A percentile compares a stretch with the other conserved stretches of the same genome.
Conservation (phyloP, 2,888 invertebrate species). For the Liodrosophila aerea region DNA sequence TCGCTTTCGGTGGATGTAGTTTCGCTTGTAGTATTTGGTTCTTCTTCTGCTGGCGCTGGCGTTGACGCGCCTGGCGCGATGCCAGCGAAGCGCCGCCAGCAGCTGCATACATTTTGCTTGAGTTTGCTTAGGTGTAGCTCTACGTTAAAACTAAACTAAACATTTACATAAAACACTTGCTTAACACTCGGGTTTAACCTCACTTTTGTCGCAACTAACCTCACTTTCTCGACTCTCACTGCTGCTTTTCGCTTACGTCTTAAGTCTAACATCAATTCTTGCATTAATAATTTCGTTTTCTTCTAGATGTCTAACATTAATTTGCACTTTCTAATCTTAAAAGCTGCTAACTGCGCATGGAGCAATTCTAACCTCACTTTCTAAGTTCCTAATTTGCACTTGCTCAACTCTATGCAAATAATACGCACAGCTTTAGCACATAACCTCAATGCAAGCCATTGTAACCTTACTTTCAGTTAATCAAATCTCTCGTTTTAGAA, state of each 20-base stretch:
- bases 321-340: neutral
- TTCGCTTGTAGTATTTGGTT: constrained; percentile 83
- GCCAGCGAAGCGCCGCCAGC: constrained; percentile 94
- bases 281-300: neutral
- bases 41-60: constrained; percentile 84
- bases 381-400: neutral
- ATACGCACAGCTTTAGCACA: constrained; percentile 4
- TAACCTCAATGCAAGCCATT: neutral
- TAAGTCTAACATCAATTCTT: neutral
- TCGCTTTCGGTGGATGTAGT: constrained; percentile 83
- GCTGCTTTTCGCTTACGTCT: neutral
- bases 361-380: constrained; percentile 8
- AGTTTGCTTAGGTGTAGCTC: constrained; percentile 28
- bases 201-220: constrained; percentile 13
- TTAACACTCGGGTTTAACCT: constrained; percentile 31
- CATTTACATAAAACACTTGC: constrained; percentile 10
- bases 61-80: constrained; percentile 89
- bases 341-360: neutral
- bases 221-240: constrained; percentile 3
- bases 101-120: constrained; percentile 89
- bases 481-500: neutral
- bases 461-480: neutral
- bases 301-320: constrained; percentile 9
- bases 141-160: constrained; percentile 39
- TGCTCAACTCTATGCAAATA: neutral